A percentile compares a stretch with the other conserved stretches of the same genome.
phyloP scores from a whole-genome alignment of 2,113 vertebrate species.

The Calidris pugnax region DNA sequence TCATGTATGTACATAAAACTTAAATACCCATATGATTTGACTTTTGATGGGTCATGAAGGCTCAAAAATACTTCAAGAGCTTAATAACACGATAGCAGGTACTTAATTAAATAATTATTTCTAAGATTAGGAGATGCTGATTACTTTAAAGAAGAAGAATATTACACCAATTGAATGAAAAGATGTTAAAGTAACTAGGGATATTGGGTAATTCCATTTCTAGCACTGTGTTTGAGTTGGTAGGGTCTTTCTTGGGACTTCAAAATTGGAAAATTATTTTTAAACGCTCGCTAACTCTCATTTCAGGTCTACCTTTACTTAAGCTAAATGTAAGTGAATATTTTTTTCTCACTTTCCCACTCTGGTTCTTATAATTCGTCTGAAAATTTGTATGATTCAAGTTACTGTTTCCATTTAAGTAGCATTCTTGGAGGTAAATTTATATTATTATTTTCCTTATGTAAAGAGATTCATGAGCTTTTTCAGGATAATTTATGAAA shows the following conservation, averaged over 20 bases:
- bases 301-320: neutral
- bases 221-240: neutral
- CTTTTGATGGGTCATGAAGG: neutral
- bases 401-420: neutral
- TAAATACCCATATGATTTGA: neutral
- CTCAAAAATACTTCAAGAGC: neutral
- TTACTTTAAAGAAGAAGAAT: neutral
- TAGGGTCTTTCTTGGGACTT: neutral
- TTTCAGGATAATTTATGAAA: neutral
- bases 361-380: neutral
- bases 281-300: neutral
- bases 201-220: neutral
- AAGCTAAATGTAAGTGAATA: neutral
- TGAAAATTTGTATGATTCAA: neutral
- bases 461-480: neutral
- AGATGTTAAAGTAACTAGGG: neutral
- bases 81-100: neutral
- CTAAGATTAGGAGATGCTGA: neutral
- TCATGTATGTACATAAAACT: neutral
- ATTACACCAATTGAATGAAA: neutral
- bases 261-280: neutral
- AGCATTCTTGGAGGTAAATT: rapidly evolving
- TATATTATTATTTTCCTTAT: neutral
- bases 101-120: neutral
- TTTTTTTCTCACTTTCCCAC: neutral